A percentile compares a stretch with the other conserved stretches of the same genome.
These are phyloP conservation scores for Drosophila phalerata DNA, from an alignment of 2,888 invertebrate genomes.

Conservation along the genomic window DNA sequence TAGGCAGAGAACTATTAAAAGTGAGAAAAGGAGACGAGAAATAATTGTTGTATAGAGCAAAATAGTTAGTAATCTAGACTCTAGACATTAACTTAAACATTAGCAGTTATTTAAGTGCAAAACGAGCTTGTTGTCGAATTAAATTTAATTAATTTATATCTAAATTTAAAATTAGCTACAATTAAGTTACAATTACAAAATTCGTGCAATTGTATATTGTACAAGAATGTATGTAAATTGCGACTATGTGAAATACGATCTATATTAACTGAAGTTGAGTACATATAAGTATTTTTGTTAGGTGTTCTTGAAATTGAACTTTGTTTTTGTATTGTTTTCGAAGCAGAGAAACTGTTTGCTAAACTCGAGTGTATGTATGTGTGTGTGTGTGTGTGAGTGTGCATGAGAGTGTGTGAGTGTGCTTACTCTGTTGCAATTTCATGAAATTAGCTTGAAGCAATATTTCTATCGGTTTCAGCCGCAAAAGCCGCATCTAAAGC, in stretches of 20 bases:
- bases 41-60: conserved; percentile 64
- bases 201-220: conserved; percentile 26
- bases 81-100: conserved; percentile 39
- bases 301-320: conserved; percentile 51
- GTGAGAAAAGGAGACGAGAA: not conserved
- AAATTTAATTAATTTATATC: conserved; percentile 62
- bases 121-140: conserved; percentile 82
- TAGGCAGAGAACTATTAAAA: not conserved
- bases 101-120: conserved; percentile 78
- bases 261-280: conserved; percentile 34
- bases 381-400: not conserved
- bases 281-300: conserved; percentile 54
- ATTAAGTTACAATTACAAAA: conserved; percentile 22
- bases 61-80: conserved; percentile 32
- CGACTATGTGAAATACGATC: conserved; percentile 17
- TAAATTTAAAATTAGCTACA: conserved; percentile 41
- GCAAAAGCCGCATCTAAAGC: conserved; percentile 51
- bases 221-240: conserved; percentile 23
- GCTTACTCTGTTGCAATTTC: conserved; percentile 44
- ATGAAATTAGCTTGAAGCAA: conserved; percentile 73
- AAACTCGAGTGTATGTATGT: conserved; percentile 10
- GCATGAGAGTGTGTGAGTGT: conserved; percentile 7
- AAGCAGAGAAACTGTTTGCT: conserved; percentile 25
- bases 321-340: conserved; percentile 11
- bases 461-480: conserved; percentile 79